phyloP scores from a whole-genome alignment of 2,888 invertebrate genomes.

The Cheilosia impressa region DNA sequence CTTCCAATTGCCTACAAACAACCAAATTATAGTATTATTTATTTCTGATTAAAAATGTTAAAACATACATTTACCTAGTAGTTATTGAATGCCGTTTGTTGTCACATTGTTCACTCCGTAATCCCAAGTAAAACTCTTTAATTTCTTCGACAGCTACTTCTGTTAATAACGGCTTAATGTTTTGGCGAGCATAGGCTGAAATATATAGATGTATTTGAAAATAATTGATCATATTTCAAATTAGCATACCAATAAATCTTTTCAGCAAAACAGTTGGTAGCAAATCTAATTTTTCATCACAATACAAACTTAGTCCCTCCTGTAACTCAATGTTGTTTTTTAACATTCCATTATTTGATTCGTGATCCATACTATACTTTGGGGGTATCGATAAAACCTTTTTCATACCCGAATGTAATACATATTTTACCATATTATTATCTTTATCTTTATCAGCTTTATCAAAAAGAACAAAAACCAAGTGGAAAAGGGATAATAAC shows the following conservation, averaged over 20 bases:
- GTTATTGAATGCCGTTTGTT: slow-evolving; percentile 91
- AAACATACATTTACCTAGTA: slow-evolving; percentile 83
- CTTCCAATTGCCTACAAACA: slow-evolving; percentile 90
- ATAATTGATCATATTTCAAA: not conserved
- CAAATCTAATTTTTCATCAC: slow-evolving; percentile 87
- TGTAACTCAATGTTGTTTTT: slow-evolving; percentile 81
- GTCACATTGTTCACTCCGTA: slow-evolving; percentile 85
- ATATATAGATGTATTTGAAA: slow-evolving; percentile 6
- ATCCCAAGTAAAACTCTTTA: slow-evolving; percentile 91
- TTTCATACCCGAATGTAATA: slow-evolving; percentile 87
- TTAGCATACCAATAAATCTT: slow-evolving; percentile 88
- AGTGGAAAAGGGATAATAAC: slow-evolving; percentile 95
- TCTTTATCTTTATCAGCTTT: slow-evolving; percentile 88
- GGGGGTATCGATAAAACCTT: slow-evolving; percentile 78
- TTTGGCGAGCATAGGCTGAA: slow-evolving; percentile 92
- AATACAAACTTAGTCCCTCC: slow-evolving; percentile 81
- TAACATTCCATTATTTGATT: slow-evolving; percentile 82
- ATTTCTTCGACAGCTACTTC: slow-evolving; percentile 88
- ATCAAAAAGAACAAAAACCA: slow-evolving; percentile 95
- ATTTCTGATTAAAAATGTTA: not conserved
- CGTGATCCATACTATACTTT: slow-evolving; percentile 80
- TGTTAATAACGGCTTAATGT: slow-evolving; percentile 92
- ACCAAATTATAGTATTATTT: not conserved
- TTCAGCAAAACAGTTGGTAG: slow-evolving; percentile 91
- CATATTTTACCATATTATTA: slow-evolving; percentile 85